Evolutionary conservation across 2,888 invertebrate species (phyloP).

Genomic region (Epinotia bilunana): DNA sequence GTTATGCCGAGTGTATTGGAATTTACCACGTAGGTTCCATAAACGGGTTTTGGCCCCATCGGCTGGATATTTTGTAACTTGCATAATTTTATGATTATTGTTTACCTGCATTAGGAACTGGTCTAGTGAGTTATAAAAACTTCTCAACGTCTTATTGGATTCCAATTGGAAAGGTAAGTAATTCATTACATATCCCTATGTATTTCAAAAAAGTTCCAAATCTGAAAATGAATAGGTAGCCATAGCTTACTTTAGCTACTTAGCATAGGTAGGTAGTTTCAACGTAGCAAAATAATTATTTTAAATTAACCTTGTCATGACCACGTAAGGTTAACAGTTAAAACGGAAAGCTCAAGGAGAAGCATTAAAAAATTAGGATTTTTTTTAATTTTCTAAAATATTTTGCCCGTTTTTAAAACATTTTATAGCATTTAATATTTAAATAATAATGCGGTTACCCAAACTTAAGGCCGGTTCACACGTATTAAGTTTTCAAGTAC

Average conservation of each 20-base stretch:
- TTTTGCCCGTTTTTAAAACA: neutral
- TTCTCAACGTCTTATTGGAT: slow-evolving; percentile 54
- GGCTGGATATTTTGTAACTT: slow-evolving; percentile 62
- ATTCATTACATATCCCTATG: slow-evolving; percentile 45
- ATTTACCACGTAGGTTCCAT: slow-evolving; percentile 45
- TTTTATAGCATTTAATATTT: neutral
- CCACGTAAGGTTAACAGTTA: neutral
- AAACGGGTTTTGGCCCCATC: slow-evolving; percentile 60
- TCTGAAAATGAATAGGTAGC: too few species aligned
- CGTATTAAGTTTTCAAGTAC: too few species aligned
- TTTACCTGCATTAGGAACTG: slow-evolving; percentile 46
- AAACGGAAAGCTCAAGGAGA: slow-evolving; percentile 17
- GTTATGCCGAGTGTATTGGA: slow-evolving; percentile 47
- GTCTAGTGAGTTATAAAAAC: slow-evolving; percentile 32
- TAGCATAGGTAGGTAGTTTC: too few species aligned
- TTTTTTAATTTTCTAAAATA: too few species aligned
- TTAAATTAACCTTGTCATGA: slow-evolving; percentile 15
- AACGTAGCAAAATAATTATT: too few species aligned
- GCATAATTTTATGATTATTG: slow-evolving; percentile 56
- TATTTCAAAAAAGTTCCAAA: neutral
- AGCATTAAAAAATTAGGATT: neutral
- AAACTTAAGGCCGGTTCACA: too few species aligned
- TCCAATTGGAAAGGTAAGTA: slow-evolving; percentile 63
- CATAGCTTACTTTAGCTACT: too few species aligned
- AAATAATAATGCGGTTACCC: neutral